A percentile compares a stretch with the other conserved stretches of the same genome.
Evolutionary conservation across 1,140 invertebrate species (phyloP).

Genomic region (Leptinotarsa undecemlineata): DNA sequence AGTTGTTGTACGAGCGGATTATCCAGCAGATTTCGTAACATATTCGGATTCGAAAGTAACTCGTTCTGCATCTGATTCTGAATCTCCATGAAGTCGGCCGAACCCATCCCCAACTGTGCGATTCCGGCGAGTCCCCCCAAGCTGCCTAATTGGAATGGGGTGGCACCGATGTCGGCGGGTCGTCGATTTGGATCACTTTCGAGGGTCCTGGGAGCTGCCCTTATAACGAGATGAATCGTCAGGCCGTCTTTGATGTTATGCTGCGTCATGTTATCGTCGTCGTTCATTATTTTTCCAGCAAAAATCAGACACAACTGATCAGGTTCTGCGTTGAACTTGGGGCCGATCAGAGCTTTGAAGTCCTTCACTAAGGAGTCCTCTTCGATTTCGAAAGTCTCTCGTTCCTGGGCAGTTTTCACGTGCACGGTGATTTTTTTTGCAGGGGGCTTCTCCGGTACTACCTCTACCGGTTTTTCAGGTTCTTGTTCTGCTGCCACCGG

Average conservation of each 20-base stretch:
- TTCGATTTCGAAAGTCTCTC: conserved; percentile 84
- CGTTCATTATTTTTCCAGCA: conserved; percentile 99
- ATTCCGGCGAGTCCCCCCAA: conserved; percentile 84
- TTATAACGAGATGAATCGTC: conserved; percentile 96
- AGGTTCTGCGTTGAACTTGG: conserved; percentile 85
- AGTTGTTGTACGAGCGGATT: conserved; percentile 95
- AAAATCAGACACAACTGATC: conserved; percentile 97
- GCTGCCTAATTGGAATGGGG: conserved; percentile 76
- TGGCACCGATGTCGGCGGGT: conserved; percentile 55
- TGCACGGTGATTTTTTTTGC: conserved; percentile 80
- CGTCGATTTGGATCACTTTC: conserved; percentile 63
- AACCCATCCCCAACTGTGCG: conserved; percentile 80
- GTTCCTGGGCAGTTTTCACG: conserved; percentile 96
- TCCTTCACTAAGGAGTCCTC: conserved; percentile 88
- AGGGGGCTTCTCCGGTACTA: conserved; percentile 33
- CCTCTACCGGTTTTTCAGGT: conserved; percentile 23
- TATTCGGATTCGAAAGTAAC: conserved; percentile 89
- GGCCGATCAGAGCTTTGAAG: conserved; percentile 87
- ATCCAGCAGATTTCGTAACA: conserved; percentile 91
- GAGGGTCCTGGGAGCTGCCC: conserved; percentile 64
- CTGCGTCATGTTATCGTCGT: conserved; percentile 84
- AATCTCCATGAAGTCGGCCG: conserved; percentile 89
- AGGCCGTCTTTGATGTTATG: conserved; percentile 96
- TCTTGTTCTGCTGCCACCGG: conserved; percentile 16
- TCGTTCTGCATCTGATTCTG: conserved; percentile 91